These are phyloP conservation scores for Nomada lathburiana DNA, from an alignment of 2,888 invertebrate genomes.

Conservation along the genomic window DNA sequence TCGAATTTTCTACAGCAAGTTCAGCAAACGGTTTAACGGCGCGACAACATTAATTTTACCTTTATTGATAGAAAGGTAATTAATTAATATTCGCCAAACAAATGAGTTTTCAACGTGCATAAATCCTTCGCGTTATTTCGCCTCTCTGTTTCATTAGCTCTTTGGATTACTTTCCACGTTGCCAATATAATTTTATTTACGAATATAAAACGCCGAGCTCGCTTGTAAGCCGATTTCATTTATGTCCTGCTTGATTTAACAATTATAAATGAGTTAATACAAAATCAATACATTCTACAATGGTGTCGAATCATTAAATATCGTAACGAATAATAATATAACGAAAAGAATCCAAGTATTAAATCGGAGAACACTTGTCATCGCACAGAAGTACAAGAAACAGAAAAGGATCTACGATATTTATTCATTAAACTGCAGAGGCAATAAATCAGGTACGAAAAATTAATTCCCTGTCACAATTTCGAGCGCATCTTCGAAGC, in stretches of 20 bases:
- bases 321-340: too few relatives aligned
- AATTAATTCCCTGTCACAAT: background rate
- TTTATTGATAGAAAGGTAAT: background rate
- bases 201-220: background rate
- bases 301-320: too few relatives aligned
- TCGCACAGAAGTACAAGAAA: too few relatives aligned
- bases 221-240: background rate
- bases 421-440: too few relatives aligned
- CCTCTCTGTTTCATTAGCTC: background rate
- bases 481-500: background rate
- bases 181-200: conserved; percentile 15
- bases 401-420: too few relatives aligned
- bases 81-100: conserved; percentile 9
- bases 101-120: conserved; percentile 8
- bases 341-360: too few relatives aligned
- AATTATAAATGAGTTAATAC: background rate
- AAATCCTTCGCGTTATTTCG: background rate
- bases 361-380: too few relatives aligned
- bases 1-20: background rate
- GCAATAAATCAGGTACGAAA: too few relatives aligned
- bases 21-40: conserved; percentile 4
- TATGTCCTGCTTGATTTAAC: background rate
- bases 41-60: conserved; percentile 13
- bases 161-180: conserved; percentile 22
- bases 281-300: background rate